Evolutionary conservation across 2,113 vertebrate genomes (phyloP).

Genomic region (Echinops telfairi): DNA sequence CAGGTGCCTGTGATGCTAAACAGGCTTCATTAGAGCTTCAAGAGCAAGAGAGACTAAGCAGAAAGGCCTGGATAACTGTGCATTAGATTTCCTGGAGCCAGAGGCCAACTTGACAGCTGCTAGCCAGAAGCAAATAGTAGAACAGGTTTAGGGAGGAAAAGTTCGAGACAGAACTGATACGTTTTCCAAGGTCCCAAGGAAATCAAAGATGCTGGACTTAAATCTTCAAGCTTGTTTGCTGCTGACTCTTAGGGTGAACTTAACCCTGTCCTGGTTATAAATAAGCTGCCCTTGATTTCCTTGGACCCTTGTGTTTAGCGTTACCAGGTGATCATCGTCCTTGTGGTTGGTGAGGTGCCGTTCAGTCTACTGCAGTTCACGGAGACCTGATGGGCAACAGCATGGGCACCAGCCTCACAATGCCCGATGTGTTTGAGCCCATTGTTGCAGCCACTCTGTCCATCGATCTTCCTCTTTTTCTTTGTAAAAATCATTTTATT

Average conservation of each 20-base stretch:
- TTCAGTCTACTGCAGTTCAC: no score
- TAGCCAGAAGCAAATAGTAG: background rate
- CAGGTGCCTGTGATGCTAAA: background rate
- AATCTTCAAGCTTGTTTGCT: background rate
- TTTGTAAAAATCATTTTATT: no score
- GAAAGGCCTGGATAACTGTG: background rate
- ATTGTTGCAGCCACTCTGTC: no score
- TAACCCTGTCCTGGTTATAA: background rate
- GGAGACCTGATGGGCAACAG: no score
- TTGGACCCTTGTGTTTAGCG: background rate
- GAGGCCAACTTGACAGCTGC: background rate
- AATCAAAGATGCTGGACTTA: background rate
- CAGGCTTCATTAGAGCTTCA: background rate
- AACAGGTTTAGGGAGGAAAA: conserved; percentile 5
- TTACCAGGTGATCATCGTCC: no score
- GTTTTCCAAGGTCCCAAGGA: background rate
- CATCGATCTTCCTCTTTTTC: no score
- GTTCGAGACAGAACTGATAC: background rate
- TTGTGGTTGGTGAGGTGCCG: no score
- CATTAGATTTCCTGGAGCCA: background rate
- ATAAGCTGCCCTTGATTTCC: background rate
- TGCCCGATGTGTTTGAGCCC: no score
- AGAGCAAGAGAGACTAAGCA: background rate
- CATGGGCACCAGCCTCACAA: no score
- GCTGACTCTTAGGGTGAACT: background rate